Base-by-base conservation (phyloP, 2,888 invertebrate species). In the Ceriagrion tenellum region DNA sequence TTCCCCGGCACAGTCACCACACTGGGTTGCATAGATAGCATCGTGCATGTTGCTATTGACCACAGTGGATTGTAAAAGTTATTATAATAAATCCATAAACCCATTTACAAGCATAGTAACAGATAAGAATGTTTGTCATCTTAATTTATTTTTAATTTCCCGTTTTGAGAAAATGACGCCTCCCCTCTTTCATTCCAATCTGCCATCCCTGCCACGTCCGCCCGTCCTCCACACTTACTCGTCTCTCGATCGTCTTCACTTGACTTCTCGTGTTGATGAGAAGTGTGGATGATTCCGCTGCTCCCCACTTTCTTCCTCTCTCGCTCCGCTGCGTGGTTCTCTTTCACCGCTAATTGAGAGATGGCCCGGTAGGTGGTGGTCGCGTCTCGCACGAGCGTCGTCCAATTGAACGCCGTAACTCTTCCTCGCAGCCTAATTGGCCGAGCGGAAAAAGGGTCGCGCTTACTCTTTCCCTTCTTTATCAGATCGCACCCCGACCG, bases 291-390 rank as follows among this genome's bases (percentile, higher is more conserved):
- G 74, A 6, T 63, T 23, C 40, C 89, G n/a, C 55, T 23, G n/a
- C 55, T 6, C 55, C 2, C 89, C 40, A 12, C 88, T 40, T 40
- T 35, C 88, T 88, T 20, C 8, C 23, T 88, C 40, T 47, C 47
- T 47, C 88, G 40, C 88, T 88, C 4, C 88, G 18, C 88, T 47
- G 20, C 47, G 40, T 4, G 88, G 59, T 63, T 47, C 74, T 20
- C 69, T 3, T 30, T 81, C 47, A 8, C 69, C 69, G 47, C 93
- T 93, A 93, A 93, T 93, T 93, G 93, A 93, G 93, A 93, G 93
- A 93, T 93, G 47, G 69, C 69, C 93, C 69, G 93, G 69, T 74
- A 93, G 93, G 93, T 93, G 93, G 93, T 26, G 93, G 93, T 93
- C 40, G 47, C 47, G 47, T 93, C 93, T 40, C 69, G 26, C 47